Evolutionary conservation across 2,797 vertebrate species (phyloP), one percentile per base, ranked within the genome.

Genomic region (Thaleichthys pacificus): DNA sequence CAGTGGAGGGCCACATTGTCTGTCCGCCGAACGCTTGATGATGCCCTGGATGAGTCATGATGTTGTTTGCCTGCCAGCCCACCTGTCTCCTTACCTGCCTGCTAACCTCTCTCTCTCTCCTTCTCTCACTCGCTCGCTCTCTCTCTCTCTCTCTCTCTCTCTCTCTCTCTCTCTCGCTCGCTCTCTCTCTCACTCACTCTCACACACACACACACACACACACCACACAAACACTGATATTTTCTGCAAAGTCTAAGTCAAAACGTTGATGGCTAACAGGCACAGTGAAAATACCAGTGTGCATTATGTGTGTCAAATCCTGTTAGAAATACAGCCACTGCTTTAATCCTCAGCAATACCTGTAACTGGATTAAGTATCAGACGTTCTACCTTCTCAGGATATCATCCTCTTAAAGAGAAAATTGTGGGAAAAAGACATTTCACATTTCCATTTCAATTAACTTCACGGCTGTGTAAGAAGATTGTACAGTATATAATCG

Each of bases 291-390:
- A 17, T 17, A 17, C 51, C 51, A n/a, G 5, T 56, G 51, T 19
- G 17, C 17, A 35, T 69, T 69, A 32, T 32, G 32, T 69, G 67
- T 69, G 14, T 69, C n/a, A 22, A 69, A 42, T 69, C 67, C 12
- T 22, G 24, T 58, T 69, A 60, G 11, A 49, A 19, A 14, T 49
- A 28, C 15, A 38, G 11, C 38, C 64, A 49, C 38, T 21, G 64
- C 42, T 66, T 49, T 14, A 66, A n/a, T 56, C 51, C 51, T 17
- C 51, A 17, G 51, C 51, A 56, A n/a, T 56, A 56, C 15, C 19
- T 56, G 19, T n/a, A 56, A n/a, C 5, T 56, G 51, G 51, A 56
- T 56, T 56, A 56, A 17, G 19, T n/a, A 56, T 7, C 15, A 56
- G 51, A 4, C 19, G 1, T n/a, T 19, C 51, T 54, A 54, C 51